Percentiles rank a stretch among this genome's conserved stretches.
Evolutionary conservation across 2,888 invertebrate species (phyloP).

Genomic region (Pheosia gnoma): DNA sequence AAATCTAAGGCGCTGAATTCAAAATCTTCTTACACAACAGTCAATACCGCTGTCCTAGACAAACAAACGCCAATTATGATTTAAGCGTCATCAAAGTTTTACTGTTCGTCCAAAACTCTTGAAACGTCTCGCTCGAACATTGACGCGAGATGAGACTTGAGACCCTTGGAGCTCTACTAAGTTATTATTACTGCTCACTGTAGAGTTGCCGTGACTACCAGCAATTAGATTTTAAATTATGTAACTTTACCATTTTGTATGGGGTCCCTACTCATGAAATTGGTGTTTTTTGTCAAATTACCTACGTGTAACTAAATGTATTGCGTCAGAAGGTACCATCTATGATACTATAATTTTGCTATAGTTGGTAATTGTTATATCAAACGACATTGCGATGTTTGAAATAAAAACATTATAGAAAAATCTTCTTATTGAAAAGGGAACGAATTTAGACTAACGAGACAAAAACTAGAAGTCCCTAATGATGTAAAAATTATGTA

Average conservation of each 20-base stretch:
- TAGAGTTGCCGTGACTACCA: constrained; percentile 28
- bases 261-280: not conserved
- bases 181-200: constrained; percentile 21
- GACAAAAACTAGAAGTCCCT: too few species aligned
- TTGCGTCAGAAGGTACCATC: not conserved
- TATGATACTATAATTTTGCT: not conserved
- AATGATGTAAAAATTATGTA: too few species aligned
- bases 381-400: too few species aligned
- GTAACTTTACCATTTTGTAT: constrained; percentile 15
- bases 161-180: constrained; percentile 23
- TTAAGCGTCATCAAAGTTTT: constrained; percentile 28
- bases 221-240: constrained; percentile 28
- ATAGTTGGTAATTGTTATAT: too few species aligned
- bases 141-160: constrained; percentile 7
- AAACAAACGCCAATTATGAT: constrained; percentile 25
- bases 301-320: not conserved
- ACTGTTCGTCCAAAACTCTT: constrained; percentile 20
- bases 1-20: constrained; percentile 3
- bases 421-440: too few species aligned
- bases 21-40: constrained; percentile 12
- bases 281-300: not conserved
- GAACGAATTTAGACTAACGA: too few species aligned
- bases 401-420: too few species aligned
- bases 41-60: constrained; percentile 4
- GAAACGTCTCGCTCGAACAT: constrained; percentile 30